Base-by-base conservation (phyloP, 2,888 invertebrate genomes). In the Caenorhabditis sp. region DNA sequence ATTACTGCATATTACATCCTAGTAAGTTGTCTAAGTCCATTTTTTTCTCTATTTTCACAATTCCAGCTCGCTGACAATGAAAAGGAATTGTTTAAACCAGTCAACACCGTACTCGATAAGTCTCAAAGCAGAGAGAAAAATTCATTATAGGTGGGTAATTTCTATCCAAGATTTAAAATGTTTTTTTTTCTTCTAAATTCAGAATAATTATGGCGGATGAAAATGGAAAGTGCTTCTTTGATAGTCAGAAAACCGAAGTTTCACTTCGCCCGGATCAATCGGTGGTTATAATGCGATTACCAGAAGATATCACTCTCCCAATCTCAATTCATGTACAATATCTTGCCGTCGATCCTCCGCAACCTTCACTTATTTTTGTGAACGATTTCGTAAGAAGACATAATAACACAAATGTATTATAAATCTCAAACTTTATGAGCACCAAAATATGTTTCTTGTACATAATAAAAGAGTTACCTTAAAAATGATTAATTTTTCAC, bases 121-220 rank as follows among this genome's bases (percentile, higher is more conserved):
- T 61, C 50, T 77, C 53, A 71, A 67, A 50, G 38, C 65, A 0
- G 65, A 67, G 10, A 59, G 70, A 10, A 49, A 53, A 14, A 64
- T 84, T 31, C 76, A 78, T 43, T 84, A 78, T 61, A 71, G 84
- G 83, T 77, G 49, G 26, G 14, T 59, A 59, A 27, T 23, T 14
- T 26, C 10, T 26, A 23, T 26, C 12, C n/a, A 14, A 23, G 12
- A 36, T 10, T 38, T 59, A 36, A 23, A 14, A 17, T 7, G 20
- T 27, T 23, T 50, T 62, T n/a, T n/a, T n/a, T n/a, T n/a, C n/a
- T n/a, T n/a, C n/a, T n/a, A n/a, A n/a, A n/a, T 69, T 50, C 59
- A 76, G 76, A 66, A 38, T 76, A 5, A 52, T 65, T 1, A 31
- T 76, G 8, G 59, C 61, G 21, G 68, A 71, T 25, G 57, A 60